Evolutionary conservation across 1,140 invertebrate species (phyloP).

Genomic region (Metopolophium dirhodum): DNA sequence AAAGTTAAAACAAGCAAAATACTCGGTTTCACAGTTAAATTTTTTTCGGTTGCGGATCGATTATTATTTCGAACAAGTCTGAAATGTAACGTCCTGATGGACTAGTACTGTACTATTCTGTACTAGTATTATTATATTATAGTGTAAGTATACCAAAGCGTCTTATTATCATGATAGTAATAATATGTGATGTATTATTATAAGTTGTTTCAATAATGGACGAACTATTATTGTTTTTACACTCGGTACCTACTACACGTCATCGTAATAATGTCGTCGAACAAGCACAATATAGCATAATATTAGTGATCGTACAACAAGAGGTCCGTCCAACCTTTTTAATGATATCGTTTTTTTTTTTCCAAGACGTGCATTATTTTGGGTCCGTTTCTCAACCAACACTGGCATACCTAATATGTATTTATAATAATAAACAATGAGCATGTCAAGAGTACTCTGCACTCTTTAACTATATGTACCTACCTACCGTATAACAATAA

Average conservation of each 20-base stretch:
- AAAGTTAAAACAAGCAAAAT: conserved; percentile 2
- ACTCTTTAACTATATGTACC: neutral
- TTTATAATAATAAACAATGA: neutral
- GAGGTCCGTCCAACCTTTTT: neutral
- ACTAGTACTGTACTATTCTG: neutral
- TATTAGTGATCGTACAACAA: neutral
- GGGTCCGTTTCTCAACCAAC: neutral
- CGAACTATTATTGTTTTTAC: neutral
- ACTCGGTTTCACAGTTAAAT: conserved; percentile 11
- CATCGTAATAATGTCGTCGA: neutral
- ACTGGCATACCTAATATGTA: neutral
- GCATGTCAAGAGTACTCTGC: neutral
- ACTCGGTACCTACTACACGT: neutral
- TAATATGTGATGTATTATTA: neutral
- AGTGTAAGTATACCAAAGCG: neutral
- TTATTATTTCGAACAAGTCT: conserved; percentile 19
- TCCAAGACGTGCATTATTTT: neutral
- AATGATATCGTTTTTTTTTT: neutral
- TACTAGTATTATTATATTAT: neutral
- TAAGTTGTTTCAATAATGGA: neutral
- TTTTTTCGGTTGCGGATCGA: neutral
- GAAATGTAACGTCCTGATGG: neutral
- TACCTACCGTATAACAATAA: neutral
- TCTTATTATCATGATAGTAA: neutral
- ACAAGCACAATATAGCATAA: neutral